Evolutionary conservation across 2,888 invertebrate species (phyloP), one percentile per base, ranked within the genome.

Genomic region (Diloba caeruleocephala): DNA sequence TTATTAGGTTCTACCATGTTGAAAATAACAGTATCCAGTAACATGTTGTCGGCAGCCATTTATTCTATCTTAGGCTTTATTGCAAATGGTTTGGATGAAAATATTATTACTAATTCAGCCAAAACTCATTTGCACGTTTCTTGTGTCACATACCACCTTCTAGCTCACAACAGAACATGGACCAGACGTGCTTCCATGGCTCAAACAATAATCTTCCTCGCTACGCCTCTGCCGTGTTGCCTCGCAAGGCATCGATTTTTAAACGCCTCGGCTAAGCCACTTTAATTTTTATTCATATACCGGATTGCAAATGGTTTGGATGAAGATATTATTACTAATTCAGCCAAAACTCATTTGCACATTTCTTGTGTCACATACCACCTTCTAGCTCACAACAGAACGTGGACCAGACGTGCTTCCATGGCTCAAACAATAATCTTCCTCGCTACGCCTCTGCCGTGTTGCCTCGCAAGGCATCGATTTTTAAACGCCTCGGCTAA

Each of bases 361-460:
- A 14, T 10, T 14, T 8, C 39, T n/a, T n/a, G 10, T 37, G 64
- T 46, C 57, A 64, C 58, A 46, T 59, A 65, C 55, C 12, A 25
- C 1, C 46, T 36, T 49, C 31, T 34, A 49, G 34, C 28, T 29
- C 31, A 51, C 33, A 32, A 46, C 60, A 60, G 32, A 48, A 33
- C 31, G n/a, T 41, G 32, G 15, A 26, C 34, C 71, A 58, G 51
- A 61, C 62, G 58, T 59, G 62, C 51, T 36, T 59, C 50, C 43
- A 43, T 32, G 55, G 55, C 17, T 61, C 54, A 57, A 60, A 64
- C 63, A 71, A 63, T 69, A 71, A 63, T 63, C 62, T 54, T 34
- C 37, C 45, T 25, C 10, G 23, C 50, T 43, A 29, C 38, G 44
- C 45, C 36, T 21, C 26, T 4, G 55, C 49, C 43, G 50, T 50